Conservation (phyloP, 2,888 invertebrate species). For the Digitonthophagus gazella region DNA sequence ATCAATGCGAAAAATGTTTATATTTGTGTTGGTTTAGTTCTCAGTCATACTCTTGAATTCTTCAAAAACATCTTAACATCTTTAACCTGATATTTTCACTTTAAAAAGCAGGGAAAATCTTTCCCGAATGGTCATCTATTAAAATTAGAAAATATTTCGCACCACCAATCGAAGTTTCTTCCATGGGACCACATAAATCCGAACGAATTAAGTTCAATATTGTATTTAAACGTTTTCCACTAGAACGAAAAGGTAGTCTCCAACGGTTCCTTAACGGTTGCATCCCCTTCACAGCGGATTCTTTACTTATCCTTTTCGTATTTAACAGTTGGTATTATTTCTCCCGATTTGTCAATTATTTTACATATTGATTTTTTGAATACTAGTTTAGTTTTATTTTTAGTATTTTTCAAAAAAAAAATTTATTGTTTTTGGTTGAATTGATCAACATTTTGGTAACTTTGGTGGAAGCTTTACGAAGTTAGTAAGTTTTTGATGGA, state of each 20-base stretch:
- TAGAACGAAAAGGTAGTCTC: slow-evolving; percentile 5
- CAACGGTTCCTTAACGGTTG: too few species aligned
- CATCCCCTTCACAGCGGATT: too few species aligned
- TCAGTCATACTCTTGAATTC: slow-evolving; percentile 33
- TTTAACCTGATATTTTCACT: slow-evolving; percentile 32
- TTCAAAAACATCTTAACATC: slow-evolving; percentile 20
- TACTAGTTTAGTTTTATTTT: too few species aligned
- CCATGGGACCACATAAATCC: slow-evolving; percentile 12
- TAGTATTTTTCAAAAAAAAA: too few species aligned
- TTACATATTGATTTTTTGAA: too few species aligned
- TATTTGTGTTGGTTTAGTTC: slow-evolving; percentile 35
- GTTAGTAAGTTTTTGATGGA: too few species aligned
- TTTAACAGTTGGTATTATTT: too few species aligned
- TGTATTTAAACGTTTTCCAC: neutral
- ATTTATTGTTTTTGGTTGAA: too few species aligned
- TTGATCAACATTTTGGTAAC: too few species aligned
- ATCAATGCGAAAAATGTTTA: slow-evolving; percentile 36
- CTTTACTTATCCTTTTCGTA: too few species aligned
- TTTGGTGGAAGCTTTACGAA: too few species aligned
- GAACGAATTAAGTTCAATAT: slow-evolving; percentile 13
- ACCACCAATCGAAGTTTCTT: neutral
- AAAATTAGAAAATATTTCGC: slow-evolving; percentile 23
- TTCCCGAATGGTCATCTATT: slow-evolving; percentile 30
- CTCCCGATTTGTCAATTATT: too few species aligned
- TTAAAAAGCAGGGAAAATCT: slow-evolving; percentile 31